Evolutionary conservation across 2,888 invertebrate species (phyloP), one percentile per base, ranked within the genome.

Genomic region (Lapara coniferarum): DNA sequence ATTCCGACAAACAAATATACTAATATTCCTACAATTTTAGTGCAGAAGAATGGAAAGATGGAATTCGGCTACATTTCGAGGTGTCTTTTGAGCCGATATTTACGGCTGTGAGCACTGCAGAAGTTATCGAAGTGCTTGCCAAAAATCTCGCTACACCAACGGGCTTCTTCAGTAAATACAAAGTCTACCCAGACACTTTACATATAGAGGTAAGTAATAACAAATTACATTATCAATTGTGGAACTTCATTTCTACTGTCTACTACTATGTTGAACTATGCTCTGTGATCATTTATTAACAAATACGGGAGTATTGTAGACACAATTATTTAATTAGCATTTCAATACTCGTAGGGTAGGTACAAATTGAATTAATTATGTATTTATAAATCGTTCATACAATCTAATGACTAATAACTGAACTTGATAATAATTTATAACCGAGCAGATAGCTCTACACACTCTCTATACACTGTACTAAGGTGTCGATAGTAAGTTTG

Each of bases 41-140:
- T 73, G 81, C 83, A 44, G 84, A 85, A 55, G 95, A 96, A 52
- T 66, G 69, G 66, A 51, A 66, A 46, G 70, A 78, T 71, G 97
- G 97, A 72, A 93, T 97, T 68, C 95, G 97, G 66, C 96, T 98
- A 0, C 97, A 98, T 84, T 98, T 98, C 85, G 97, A 97, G 83
- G 94, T 98, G 69, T 96, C 96, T 69, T 97, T 98, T 80, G 97
- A 98, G 89, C 97, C 97, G 0, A 95, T 96, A 72, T 95, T 95
- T 76, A 95, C 95, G 14, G 92, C 95, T 1, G 96, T 97, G 44
- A 95, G 94, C 71, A 95, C 96, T 0, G 89, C 94, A 0, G 96
- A 97, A 76, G 94, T 97, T 16, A 88, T 95, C 69, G 94, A 95
- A 0, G 95, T 97, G 25, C 89, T 97, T 67, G 88, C 94, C 14